Conservation (phyloP, 2,888 invertebrate species). For the Leptopilina drosophilae region DNA sequence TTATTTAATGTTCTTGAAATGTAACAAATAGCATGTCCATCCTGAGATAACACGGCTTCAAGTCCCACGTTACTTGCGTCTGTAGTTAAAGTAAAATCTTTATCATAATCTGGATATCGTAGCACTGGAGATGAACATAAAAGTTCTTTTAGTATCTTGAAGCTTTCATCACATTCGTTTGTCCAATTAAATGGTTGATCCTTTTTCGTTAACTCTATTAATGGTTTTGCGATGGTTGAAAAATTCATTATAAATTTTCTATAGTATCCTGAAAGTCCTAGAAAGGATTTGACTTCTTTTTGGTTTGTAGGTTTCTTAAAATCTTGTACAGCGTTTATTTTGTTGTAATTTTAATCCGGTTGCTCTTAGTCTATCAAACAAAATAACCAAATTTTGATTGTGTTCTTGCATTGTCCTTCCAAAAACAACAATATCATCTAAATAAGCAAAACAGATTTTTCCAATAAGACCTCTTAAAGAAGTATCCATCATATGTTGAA, state of each 20-base stretch:
- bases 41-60: too few species aligned
- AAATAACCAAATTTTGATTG: neutral
- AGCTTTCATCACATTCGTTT: slow-evolving; percentile 23
- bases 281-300: slow-evolving; percentile 54
- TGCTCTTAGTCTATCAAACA: slow-evolving; percentile 44
- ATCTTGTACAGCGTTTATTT: slow-evolving; percentile 48
- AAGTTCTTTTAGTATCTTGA: slow-evolving; percentile 24
- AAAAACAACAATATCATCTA: neutral
- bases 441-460: slow-evolving; percentile 44
- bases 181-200: slow-evolving; percentile 41
- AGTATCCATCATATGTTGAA: slow-evolving; percentile 44
- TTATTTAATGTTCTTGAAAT: too few species aligned
- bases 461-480: slow-evolving; percentile 14
- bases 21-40: too few species aligned
- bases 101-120: slow-evolving; percentile 43
- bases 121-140: slow-evolving; percentile 40
- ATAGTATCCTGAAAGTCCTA: slow-evolving; percentile 57
- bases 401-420: too few species aligned
- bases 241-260: slow-evolving; percentile 55
- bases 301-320: slow-evolving; percentile 50
- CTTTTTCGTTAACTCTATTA: slow-evolving; percentile 51
- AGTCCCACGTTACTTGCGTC: too few species aligned
- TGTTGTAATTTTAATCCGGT: slow-evolving; percentile 44
- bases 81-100: too few species aligned
- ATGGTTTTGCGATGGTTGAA: slow-evolving; percentile 50